phyloP scores from a whole-genome alignment of 2,888 invertebrate species.

The Cheilosia grossa region DNA sequence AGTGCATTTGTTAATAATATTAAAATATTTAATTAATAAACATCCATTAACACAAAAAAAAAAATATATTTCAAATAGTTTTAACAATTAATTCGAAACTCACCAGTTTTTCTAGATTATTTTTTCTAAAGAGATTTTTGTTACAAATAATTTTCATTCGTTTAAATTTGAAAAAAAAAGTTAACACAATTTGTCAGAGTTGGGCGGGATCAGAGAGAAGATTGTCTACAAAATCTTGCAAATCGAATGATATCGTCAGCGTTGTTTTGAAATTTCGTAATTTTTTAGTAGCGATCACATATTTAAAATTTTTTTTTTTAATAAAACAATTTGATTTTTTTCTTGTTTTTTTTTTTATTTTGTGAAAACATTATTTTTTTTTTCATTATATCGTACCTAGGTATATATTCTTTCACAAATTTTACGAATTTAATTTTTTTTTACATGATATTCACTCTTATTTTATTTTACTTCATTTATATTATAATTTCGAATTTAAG shows the following conservation, averaged over 20 bases:
- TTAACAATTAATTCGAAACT: slow-evolving; percentile 38
- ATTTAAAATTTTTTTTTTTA: slow-evolving; percentile 15
- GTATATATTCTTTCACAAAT: slow-evolving; percentile 56
- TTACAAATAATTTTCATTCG: no score
- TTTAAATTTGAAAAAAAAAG: neutral
- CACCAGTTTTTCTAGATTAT: slow-evolving; percentile 30
- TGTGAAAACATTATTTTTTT: slow-evolving; percentile 74
- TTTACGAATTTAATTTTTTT: slow-evolving; percentile 58
- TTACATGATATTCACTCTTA: slow-evolving; percentile 72
- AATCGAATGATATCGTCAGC: slow-evolving; percentile 14
- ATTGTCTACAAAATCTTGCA: slow-evolving; percentile 19
- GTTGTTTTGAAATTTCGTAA: slow-evolving; percentile 43
- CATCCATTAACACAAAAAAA: slow-evolving; percentile 38
- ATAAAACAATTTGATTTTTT: slow-evolving; percentile 57
- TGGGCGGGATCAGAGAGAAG: slow-evolving; percentile 7
- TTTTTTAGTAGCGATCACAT: slow-evolving; percentile 74
- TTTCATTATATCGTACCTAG: slow-evolving; percentile 43
- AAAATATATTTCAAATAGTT: slow-evolving; percentile 13
- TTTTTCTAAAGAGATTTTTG: slow-evolving; percentile 9
- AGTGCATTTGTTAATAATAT: slow-evolving; percentile 44
- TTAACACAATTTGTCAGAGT: slow-evolving; percentile 5
- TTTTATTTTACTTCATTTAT: slow-evolving; percentile 26
- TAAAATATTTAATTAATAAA: slow-evolving; percentile 36
- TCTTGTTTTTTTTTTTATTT: slow-evolving; percentile 64
- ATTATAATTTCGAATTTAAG: slow-evolving; percentile 14